Evolutionary conservation across 2,113 vertebrate genomes (phyloP).

Genomic region (Triplophysa tibetana): DNA sequence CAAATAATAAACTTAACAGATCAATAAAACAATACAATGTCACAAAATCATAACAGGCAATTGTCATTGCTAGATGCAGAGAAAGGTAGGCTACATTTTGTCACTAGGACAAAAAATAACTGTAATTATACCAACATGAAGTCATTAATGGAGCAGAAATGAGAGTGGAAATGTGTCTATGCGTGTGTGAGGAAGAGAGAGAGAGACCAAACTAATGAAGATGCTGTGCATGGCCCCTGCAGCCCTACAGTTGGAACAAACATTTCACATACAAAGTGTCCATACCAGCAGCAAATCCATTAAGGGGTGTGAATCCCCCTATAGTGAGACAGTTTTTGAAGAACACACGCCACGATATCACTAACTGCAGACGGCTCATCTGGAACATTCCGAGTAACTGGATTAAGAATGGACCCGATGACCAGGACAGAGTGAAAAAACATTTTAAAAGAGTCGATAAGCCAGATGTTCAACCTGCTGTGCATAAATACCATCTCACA

Average conservation of each 20-base stretch:
- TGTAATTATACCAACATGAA: background rate
- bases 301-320: background rate
- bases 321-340: constrained; percentile 5
- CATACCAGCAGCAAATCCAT: constrained; percentile 34
- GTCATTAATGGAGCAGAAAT: background rate
- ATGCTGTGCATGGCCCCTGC: background rate
- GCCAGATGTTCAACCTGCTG: background rate
- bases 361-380: constrained; percentile 29
- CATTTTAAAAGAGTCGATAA: constrained; percentile 11
- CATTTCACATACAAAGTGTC: constrained; percentile 32
- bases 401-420: constrained; percentile 34
- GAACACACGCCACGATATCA: constrained; percentile 36
- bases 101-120: too few relatives aligned
- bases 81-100: background rate
- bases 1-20: background rate
- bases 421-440: background rate
- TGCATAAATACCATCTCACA: too few relatives aligned
- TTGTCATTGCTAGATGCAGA: background rate
- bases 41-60: background rate
- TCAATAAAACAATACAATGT: background rate
- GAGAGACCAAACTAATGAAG: constrained; percentile 1
- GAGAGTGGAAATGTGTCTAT: background rate
- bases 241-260: constrained; percentile 9
- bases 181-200: background rate
- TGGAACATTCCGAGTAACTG: constrained; percentile 29